Conservation (phyloP, 2,113 vertebrate species). For the Crocuta crocuta region DNA sequence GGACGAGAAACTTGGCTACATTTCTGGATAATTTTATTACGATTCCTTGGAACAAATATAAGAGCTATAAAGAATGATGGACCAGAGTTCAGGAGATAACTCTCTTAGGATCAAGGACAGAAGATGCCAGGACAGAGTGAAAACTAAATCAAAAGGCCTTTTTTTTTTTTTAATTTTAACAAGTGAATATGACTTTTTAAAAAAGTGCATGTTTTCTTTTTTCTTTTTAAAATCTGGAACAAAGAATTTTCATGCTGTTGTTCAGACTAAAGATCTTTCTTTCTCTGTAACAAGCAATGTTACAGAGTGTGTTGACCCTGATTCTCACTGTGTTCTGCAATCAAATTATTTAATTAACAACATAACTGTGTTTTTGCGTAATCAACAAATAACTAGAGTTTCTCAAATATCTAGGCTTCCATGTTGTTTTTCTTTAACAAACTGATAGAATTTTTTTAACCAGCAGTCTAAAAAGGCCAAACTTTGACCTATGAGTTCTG, state of each 20-base stretch:
- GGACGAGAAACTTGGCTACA: neutral
- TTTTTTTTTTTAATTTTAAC: neutral
- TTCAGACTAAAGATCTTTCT: neutral
- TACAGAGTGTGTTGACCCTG: neutral
- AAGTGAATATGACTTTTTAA: neutral
- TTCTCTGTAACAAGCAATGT: neutral
- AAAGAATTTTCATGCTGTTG: neutral
- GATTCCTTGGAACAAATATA: neutral
- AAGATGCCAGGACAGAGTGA: neutral
- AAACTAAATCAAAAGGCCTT: neutral
- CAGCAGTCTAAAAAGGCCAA: neutral
- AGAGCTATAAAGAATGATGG: neutral
- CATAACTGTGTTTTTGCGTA: neutral
- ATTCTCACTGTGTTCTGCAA: neutral
- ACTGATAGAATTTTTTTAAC: neutral
- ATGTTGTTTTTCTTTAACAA: neutral
- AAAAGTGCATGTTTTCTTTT: too few species aligned
- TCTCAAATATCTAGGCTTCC: neutral
- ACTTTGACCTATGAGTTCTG: neutral
- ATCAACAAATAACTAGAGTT: neutral
- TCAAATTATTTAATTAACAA: neutral
- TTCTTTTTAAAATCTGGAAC: neutral
- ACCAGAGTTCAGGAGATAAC: neutral
- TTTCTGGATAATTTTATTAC: neutral
- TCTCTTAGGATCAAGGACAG: neutral